These are phyloP conservation scores for Lycaena phlaeas DNA, from an alignment of 2,888 invertebrate species.

Conservation along the genomic window DNA sequence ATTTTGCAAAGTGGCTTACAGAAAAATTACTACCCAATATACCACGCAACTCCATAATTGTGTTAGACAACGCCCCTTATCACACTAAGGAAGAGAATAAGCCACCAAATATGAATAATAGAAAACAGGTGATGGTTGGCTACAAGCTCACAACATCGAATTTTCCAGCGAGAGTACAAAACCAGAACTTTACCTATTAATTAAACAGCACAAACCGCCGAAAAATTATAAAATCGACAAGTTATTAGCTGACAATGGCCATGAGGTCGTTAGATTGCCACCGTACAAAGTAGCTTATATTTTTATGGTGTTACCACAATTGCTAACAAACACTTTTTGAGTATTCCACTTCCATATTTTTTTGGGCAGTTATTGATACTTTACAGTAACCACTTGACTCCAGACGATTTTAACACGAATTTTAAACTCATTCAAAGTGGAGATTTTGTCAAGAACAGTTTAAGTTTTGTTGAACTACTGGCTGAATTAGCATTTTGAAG, in stretches of 20 bases:
- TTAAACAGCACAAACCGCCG: slow-evolving; percentile 18
- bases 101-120: slow-evolving; percentile 8
- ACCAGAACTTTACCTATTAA: slow-evolving; percentile 20
- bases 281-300: too few species aligned
- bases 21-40: slow-evolving; percentile 17
- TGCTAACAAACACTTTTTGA: too few species aligned
- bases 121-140: slow-evolving; percentile 19
- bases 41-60: slow-evolving; percentile 11
- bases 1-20: slow-evolving; percentile 16
- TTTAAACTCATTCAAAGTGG: background rate
- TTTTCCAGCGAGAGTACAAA: slow-evolving; percentile 22
- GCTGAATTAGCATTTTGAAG: background rate
- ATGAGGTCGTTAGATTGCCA: slow-evolving; percentile 28
- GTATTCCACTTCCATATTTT: too few species aligned
- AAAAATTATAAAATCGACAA: slow-evolving; percentile 27
- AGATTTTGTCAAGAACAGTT: background rate
- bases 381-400: background rate
- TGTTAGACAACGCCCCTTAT: slow-evolving; percentile 14
- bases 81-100: slow-evolving; percentile 6
- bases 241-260: slow-evolving; percentile 25
- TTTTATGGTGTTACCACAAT: too few species aligned
- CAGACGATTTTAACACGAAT: background rate
- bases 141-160: slow-evolving; percentile 20
- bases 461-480: background rate
- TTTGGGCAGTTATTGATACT: too few species aligned